Conservation (phyloP, 1,140 invertebrate species). For the Phocides pigmalion region DNA sequence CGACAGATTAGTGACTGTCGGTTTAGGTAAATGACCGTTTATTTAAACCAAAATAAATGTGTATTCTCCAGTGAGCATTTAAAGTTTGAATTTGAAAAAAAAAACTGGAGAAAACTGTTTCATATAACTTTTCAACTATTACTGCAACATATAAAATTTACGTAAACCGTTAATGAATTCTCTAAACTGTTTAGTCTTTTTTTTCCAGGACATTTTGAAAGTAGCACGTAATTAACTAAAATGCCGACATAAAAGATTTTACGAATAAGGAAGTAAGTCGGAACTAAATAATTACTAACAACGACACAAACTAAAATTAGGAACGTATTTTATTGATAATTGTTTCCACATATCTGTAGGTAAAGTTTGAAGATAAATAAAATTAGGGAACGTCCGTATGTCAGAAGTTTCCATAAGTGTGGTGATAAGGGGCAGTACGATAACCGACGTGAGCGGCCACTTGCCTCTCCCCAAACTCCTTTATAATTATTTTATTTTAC, state of each 20-base stretch:
- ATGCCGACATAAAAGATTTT: no score
- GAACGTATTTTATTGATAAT: constrained; percentile 15
- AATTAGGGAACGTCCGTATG: constrained; percentile 42
- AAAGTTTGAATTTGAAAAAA: neutral
- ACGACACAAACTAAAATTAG: neutral
- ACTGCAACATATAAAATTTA: no score
- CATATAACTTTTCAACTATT: no score
- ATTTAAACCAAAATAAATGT: no score
- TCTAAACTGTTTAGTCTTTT: no score
- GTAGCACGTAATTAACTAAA: no score
- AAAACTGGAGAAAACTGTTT: no score
- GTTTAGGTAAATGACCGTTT: neutral
- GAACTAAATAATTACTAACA: neutral
- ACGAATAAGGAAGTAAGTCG: no score
- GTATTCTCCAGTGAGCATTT: no score
- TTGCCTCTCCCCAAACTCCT: constrained; percentile 31
- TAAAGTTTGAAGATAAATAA: constrained; percentile 37
- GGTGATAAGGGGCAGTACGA: constrained; percentile 55
- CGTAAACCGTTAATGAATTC: no score
- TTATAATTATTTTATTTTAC: constrained; percentile 6
- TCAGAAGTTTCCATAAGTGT: constrained; percentile 67
- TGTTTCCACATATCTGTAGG: constrained; percentile 38
- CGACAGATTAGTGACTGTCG: neutral
- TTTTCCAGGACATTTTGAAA: no score
- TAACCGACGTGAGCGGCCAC: constrained; percentile 34